Percentiles rank a stretch among this genome's conserved stretches.
These are phyloP conservation scores for Saguinus midas DNA, from an alignment of 2,113 vertebrate genomes.

Conservation along the genomic window DNA sequence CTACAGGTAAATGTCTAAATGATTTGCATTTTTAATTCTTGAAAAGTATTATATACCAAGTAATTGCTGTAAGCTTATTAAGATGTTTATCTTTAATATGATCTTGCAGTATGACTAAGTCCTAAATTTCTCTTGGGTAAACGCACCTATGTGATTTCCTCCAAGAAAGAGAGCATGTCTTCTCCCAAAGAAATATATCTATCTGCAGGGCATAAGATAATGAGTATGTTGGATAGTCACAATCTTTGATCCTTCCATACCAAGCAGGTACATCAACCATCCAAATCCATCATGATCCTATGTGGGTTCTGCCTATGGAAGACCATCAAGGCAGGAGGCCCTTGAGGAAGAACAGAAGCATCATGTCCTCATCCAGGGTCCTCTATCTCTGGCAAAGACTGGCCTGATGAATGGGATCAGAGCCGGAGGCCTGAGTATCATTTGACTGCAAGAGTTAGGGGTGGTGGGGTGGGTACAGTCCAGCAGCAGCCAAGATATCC, in stretches of 20 bases:
- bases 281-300: background rate
- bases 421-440: background rate
- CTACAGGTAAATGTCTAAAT: constrained; percentile 77
- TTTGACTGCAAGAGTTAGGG: background rate
- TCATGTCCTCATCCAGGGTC: background rate
- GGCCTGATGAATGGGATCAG: background rate
- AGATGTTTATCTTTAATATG: background rate
- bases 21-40: background rate
- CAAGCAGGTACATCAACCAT: background rate
- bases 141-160: background rate
- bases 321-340: background rate
- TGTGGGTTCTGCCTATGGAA: background rate
- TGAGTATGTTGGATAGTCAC: background rate
- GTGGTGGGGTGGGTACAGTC: background rate
- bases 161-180: background rate
- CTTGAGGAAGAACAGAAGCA: background rate
- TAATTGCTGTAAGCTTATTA: background rate
- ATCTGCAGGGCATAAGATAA: background rate
- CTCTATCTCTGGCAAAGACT: background rate
- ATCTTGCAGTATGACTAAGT: background rate
- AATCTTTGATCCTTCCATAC: background rate
- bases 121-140: background rate
- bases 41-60: background rate
- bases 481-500: background rate
- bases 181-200: background rate